Base-by-base conservation (phyloP, 2,888 invertebrate genomes). In the Dioctria linearis region DNA sequence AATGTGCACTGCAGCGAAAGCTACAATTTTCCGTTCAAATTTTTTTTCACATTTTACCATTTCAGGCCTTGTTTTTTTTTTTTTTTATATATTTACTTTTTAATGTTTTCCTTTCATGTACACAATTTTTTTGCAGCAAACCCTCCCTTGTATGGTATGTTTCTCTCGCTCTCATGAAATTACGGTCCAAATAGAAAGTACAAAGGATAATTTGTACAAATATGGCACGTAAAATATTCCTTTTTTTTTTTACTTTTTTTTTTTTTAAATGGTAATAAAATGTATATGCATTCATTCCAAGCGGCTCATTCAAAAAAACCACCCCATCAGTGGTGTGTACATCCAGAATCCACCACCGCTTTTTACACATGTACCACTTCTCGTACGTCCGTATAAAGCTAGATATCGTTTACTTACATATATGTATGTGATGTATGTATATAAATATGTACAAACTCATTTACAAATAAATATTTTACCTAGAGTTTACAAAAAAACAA, bases 181-280 rank as follows among this genome's bases (percentile, higher is more conserved):
- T 75, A 75, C 75, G 75, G 75, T 75, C 75, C 75, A 75, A 59
- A 61, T 75, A 75, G 75, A 75, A 75, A 75, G 37, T 43, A 75
- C 59, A 75, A 75, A 75, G 43, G 75, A 57, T 59, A 75, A 59
- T 75, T 75, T 59, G 59, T 59, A 75, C 75, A 59, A 75, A 59
- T 59, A 59, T 75, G 13, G 61, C 75, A 25, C 61, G 43, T 75
- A 75, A 73, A 73, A 73, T 40, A 5, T 57, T 57, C 13, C 4
- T 25, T 13, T 25, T 42, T 46, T 40, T 54, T 51, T 57, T 57
- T 42, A 5, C 73, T 37, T n/a, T n/a, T 39, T 39, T 63, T 39
- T 40, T 65, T 71, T 54, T 71, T 51, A 59, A 75, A 75, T 75
- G 57, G 75, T 59, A 59, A 75, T 75, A 75, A 75, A 75, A 61